Percentiles rank a stretch among this genome's conserved stretches.
Evolutionary conservation across 2,797 vertebrate genomes (phyloP).

Genomic region (Coregonus sp.): DNA sequence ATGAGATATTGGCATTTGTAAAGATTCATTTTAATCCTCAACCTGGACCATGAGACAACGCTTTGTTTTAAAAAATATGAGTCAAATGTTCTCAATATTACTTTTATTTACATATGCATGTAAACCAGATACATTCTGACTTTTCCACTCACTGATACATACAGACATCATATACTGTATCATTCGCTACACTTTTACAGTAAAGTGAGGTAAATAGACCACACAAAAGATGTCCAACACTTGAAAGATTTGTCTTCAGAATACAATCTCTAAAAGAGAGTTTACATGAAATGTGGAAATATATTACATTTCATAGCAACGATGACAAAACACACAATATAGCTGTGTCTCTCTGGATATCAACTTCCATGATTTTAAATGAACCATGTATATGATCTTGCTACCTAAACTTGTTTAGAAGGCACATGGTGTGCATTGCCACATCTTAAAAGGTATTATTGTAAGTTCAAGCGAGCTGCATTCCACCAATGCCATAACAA

Average conservation of each 20-base stretch:
- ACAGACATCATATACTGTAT: slow-evolving; percentile 15
- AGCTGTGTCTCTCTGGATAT: slow-evolving; percentile 36
- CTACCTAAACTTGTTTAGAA: slow-evolving; percentile 61
- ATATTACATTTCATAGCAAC: slow-evolving; percentile 55
- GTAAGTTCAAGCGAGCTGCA: slow-evolving; percentile 34
- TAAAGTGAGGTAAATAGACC: slow-evolving; percentile 36
- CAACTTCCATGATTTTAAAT: slow-evolving; percentile 46
- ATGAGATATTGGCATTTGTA: background rate
- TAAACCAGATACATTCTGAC: slow-evolving; percentile 32
- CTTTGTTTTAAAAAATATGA: background rate
- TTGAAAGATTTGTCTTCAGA: slow-evolving; percentile 38
- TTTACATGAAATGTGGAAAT: slow-evolving; percentile 72
- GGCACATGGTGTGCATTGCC: slow-evolving; percentile 75
- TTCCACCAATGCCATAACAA: slow-evolving; percentile 36
- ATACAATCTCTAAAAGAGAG: slow-evolving; percentile 61
- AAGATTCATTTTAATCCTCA: background rate
- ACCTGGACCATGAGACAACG: background rate
- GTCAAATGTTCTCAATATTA: slow-evolving; percentile 42
- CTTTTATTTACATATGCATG: slow-evolving; percentile 82
- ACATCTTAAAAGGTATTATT: slow-evolving; percentile 43
- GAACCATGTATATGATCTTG: slow-evolving; percentile 38
- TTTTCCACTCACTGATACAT: slow-evolving; percentile 34
- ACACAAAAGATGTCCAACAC: slow-evolving; percentile 44
- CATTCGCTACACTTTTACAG: slow-evolving; percentile 60
- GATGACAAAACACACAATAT: slow-evolving; percentile 64